Conservation (phyloP, 2,797 vertebrate genomes). For the Silurus aristotelis region DNA sequence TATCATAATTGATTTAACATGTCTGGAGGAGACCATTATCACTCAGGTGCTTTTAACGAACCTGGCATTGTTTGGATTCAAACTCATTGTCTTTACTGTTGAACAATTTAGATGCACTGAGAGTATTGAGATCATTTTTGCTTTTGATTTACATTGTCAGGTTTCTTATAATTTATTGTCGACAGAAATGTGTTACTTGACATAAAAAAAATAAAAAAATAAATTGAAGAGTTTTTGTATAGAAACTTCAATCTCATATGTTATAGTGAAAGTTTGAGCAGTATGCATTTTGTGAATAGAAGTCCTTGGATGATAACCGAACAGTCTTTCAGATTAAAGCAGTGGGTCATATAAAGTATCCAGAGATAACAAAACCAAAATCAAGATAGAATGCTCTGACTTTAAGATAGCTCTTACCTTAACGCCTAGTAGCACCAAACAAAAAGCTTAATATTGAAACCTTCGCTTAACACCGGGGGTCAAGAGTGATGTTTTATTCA, state of each 20-base stretch:
- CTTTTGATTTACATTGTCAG: background rate
- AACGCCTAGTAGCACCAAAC: slow-evolving; percentile 13
- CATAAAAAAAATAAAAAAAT: background rate
- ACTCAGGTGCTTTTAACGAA: background rate
- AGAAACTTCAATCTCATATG: background rate
- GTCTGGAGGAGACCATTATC: background rate
- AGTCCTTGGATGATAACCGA: background rate
- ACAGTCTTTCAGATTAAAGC: background rate
- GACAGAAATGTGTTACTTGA: background rate
- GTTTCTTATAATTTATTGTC: background rate
- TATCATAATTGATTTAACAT: background rate
- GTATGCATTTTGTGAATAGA: background rate
- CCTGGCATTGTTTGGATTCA: background rate
- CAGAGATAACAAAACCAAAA: background rate
- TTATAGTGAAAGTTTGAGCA: background rate
- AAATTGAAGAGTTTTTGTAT: background rate
- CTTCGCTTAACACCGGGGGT: slow-evolving; percentile 25
- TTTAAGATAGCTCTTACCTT: background rate
- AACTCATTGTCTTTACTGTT: background rate
- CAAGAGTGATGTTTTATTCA: slow-evolving; percentile 35
- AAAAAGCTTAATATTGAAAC: slow-evolving; percentile 7
- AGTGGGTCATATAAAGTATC: background rate
- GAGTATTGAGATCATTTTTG: background rate
- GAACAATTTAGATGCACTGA: too few species aligned
- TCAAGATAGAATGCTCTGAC: background rate